These are phyloP conservation scores for Aelia acuminata DNA, from an alignment of 2,888 invertebrate species.

Conservation along the genomic window DNA sequence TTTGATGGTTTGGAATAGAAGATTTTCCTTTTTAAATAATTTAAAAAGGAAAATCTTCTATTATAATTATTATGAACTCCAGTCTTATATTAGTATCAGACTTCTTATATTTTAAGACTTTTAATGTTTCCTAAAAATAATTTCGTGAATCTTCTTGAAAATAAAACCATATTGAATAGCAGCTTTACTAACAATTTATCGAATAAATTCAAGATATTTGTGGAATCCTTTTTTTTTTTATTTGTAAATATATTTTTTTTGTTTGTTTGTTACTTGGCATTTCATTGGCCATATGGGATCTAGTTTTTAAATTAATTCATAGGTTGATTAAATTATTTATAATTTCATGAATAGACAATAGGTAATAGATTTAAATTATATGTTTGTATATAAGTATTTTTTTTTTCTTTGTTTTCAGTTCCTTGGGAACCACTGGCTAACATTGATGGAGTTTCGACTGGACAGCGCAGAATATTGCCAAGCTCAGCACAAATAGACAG, in stretches of 20 bases:
- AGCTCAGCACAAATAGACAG: constrained; percentile 95
- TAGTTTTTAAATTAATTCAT: not conserved
- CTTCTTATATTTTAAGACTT: no score
- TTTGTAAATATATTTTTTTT: no score
- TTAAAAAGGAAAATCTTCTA: no score
- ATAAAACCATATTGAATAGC: no score
- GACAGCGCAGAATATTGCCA: constrained; percentile 99
- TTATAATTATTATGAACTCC: no score
- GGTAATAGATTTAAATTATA: not conserved
- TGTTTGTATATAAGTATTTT: constrained; percentile 60
- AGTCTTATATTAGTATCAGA: no score
- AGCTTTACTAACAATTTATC: no score
- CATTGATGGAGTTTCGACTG: constrained; percentile 98
- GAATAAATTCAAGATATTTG: not conserved
- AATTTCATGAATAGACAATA: not conserved
- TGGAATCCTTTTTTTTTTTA: not conserved
- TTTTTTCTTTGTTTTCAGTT: constrained; percentile 77
- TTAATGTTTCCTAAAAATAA: no score
- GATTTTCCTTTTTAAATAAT: no score
- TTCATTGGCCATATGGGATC: not conserved
- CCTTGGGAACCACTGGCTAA: constrained; percentile 89
- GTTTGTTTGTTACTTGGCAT: not conserved
- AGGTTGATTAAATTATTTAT: not conserved
- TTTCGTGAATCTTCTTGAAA: no score
- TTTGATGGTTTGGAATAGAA: no score